Conservation (phyloP, 2,888 invertebrate genomes). For the Diabrotica balteata region DNA sequence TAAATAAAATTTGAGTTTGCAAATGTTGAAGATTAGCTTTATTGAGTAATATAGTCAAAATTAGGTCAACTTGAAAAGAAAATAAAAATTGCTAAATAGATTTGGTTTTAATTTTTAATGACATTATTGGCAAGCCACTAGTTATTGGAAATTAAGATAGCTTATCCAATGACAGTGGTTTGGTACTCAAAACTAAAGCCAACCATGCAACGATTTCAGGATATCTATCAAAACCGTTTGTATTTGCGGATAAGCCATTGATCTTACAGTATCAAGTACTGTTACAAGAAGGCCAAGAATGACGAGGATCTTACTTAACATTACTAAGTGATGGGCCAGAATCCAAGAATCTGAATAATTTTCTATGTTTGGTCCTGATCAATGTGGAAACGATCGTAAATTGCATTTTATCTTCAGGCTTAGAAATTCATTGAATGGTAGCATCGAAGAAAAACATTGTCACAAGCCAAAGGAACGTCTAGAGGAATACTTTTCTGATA, state of each 20-base stretch:
- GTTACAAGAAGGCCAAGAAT: conserved; percentile 96
- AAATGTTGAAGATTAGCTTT: too few species aligned
- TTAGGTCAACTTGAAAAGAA: too few species aligned
- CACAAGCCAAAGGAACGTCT: conserved; percentile 87
- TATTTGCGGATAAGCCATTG: conserved; percentile 81
- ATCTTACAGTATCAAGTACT: conserved; percentile 90
- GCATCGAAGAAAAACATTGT: conserved; percentile 93
- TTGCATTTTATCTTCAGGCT: conserved; percentile 91
- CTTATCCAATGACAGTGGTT: too few species aligned
- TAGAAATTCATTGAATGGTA: conserved; percentile 89
- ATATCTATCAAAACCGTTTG: conserved; percentile 78
- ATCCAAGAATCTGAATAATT: conserved; percentile 77
- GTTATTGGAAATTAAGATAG: too few species aligned
- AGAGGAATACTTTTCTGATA: conserved; percentile 90
- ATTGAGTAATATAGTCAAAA: too few species aligned
- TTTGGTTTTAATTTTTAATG: too few species aligned
- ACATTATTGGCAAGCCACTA: too few species aligned
- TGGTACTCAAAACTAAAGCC: conserved; percentile 92
- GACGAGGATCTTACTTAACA: conserved; percentile 98
- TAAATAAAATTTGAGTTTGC: too few species aligned
- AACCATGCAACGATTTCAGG: conserved; percentile 95
- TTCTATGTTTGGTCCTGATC: conserved; percentile 99
- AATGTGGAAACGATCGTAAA: conserved; percentile 96
- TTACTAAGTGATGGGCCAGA: conserved; percentile 75
- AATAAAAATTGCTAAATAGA: too few species aligned